phyloP scores from a whole-genome alignment of 2,888 invertebrate species.

The Hofmannophila pseudospretella region DNA sequence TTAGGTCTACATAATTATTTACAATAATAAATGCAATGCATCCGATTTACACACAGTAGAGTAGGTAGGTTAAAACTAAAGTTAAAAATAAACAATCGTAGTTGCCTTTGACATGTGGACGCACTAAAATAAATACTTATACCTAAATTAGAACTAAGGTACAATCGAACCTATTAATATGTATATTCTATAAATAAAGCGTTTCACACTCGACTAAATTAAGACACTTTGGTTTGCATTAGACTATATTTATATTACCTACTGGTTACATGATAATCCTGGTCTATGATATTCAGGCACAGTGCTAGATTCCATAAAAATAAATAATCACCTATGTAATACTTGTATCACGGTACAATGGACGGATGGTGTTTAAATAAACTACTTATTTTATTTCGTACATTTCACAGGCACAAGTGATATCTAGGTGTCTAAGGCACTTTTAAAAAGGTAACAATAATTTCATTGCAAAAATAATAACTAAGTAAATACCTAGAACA shows the following conservation, averaged over 20 bases:
- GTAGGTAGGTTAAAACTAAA: background rate
- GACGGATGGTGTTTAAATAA: constrained; percentile 8
- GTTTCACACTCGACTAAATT: constrained; percentile 71
- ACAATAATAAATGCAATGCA: too few species aligned
- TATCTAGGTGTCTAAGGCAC: constrained; percentile 36
- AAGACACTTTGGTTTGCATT: constrained; percentile 69
- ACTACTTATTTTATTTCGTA: background rate
- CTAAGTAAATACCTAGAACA: too few species aligned
- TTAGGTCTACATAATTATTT: too few species aligned
- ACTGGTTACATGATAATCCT: constrained; percentile 2
- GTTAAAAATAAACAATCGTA: background rate
- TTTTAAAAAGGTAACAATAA: constrained; percentile 38
- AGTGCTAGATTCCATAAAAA: background rate
- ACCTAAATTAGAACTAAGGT: background rate
- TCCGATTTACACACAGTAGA: too few species aligned
- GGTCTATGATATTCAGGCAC: background rate
- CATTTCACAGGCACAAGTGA: constrained; percentile 16
- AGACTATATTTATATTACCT: constrained; percentile 42
- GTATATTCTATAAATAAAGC: constrained; percentile 68
- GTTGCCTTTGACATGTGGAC: background rate
- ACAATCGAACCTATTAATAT: background rate
- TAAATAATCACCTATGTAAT: background rate
- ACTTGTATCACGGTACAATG: constrained; percentile 1
- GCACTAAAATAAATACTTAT: background rate
- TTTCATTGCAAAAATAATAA: too few species aligned